Evolutionary conservation across 2,888 invertebrate species (phyloP), one percentile per base, ranked within the genome.

Genomic region (Hipparchia semele): DNA sequence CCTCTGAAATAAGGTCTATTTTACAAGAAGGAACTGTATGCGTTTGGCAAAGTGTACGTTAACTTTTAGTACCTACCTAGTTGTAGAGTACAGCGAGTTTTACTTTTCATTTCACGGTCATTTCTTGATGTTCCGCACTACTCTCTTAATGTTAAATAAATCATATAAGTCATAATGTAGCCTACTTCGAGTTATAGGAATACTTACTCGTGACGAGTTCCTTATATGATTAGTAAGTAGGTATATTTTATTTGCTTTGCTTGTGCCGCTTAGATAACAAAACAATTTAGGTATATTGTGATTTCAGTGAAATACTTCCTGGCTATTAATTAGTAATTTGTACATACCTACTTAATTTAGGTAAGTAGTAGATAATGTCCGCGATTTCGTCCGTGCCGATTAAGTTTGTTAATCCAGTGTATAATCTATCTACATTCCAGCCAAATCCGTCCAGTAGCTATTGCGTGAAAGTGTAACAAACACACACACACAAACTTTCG

Each of bases 21-120:
- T 70, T 72, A n/a, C 61, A 54, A 68, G 46, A 49, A 64, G 0
- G 0, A 51, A n/a, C 5, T 64, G 9, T 49, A 9, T 65, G 12
- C 45, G 33, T n/a, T 53, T 46, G 59, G 51, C 23, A 64, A 59
- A 51, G 60, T 58, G 62, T 67, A 86, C 12, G 33, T 51, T 85
- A 86, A 84, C 86, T 82, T 86, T 85, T 84, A 82, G 83, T 82
- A 79, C 13, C 10, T 82, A 79, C 65, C 6, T 10, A 53, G 65
- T 65, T 65, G 65, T 33, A 51, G 33, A 80, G 86, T 59, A 59
- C 5, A 84, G 82, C 83, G 82, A 80, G 85, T 83, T 81, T 85
- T 86, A 85, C 86, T 87, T 89, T 75, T 87, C 84, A 88, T 89
- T 90, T 91, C 90, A 91, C 89, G 90, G 91, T 86, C 88, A 87